Evolutionary conservation across 1,140 invertebrate species (phyloP).

Genomic region (Oryzaephilus surinamensis): DNA sequence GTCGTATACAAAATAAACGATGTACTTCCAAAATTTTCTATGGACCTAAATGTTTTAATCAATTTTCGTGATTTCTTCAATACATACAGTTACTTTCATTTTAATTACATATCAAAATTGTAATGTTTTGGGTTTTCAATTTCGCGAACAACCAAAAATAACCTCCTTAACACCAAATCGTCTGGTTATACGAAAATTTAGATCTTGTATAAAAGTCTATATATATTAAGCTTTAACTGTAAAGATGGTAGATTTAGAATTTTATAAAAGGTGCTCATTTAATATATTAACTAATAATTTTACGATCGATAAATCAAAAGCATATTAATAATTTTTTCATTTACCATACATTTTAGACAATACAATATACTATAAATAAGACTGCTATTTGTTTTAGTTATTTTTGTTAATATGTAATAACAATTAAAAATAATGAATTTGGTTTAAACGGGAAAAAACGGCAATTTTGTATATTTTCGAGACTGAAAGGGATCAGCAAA

Average conservation of each 20-base stretch:
- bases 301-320: slow-evolving; percentile 9
- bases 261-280: slow-evolving; percentile 27
- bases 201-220: slow-evolving; percentile 18
- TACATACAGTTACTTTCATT: no score
- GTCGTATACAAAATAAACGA: no score
- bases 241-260: slow-evolving; percentile 15
- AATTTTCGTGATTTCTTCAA: no score
- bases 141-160: slow-evolving; percentile 16
- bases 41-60: no score
- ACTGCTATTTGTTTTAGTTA: slow-evolving; percentile 18
- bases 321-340: slow-evolving; percentile 9
- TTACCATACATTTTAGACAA: slow-evolving; percentile 25
- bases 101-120: slow-evolving; percentile 22
- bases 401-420: slow-evolving; percentile 7
- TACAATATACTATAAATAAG: slow-evolving; percentile 26
- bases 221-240: slow-evolving; percentile 20
- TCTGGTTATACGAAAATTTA: slow-evolving; percentile 15
- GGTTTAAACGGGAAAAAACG: no score
- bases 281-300: no score
- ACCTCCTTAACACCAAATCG: slow-evolving; percentile 17
- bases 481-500: no score
- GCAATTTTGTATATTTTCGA: no score
- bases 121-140: slow-evolving; percentile 8
- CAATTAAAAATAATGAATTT: slow-evolving; percentile 9
- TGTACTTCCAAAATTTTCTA: no score